A percentile compares a stretch with the other conserved stretches of the same genome.
phyloP scores from a whole-genome alignment of 2,797 vertebrate genomes.

The Denticeps clupeoides region DNA sequence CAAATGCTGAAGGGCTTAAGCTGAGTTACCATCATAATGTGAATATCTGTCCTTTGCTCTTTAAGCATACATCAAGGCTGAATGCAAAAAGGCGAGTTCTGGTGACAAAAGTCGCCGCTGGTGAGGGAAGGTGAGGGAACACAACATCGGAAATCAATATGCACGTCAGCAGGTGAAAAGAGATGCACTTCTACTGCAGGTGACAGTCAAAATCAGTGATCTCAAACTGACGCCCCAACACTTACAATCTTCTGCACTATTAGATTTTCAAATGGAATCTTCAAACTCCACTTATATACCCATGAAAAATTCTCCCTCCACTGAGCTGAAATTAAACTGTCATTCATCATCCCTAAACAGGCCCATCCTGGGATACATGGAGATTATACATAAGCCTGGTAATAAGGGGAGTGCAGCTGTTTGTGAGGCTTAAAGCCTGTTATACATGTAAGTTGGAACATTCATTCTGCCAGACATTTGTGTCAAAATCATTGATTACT shows the following conservation, averaged over 20 bases:
- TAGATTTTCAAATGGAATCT: conserved; percentile 8
- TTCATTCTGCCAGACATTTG: too few species aligned
- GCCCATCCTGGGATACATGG: too few species aligned
- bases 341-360: background rate
- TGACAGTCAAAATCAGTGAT: conserved; percentile 8
- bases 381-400: too few species aligned
- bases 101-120: background rate
- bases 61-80: too few species aligned
- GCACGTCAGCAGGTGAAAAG: conserved; percentile 8
- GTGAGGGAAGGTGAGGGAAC: background rate
- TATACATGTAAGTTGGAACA: too few species aligned
- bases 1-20: too few species aligned
- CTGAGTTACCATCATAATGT: too few species aligned
- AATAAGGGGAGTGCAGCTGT: too few species aligned
- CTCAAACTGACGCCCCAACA: conserved; percentile 9
- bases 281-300: background rate
- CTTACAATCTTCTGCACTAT: conserved; percentile 14
- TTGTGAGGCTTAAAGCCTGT: too few species aligned
- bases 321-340: background rate
- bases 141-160: conserved; percentile 12
- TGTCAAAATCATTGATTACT: too few species aligned
- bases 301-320: background rate
- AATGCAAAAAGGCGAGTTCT: background rate
- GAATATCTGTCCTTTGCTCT: too few species aligned
- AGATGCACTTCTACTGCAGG: background rate